Evolutionary conservation across 2,797 vertebrate genomes (phyloP), one percentile per base, ranked within the genome.

Genomic region (Taenioides sp.): DNA sequence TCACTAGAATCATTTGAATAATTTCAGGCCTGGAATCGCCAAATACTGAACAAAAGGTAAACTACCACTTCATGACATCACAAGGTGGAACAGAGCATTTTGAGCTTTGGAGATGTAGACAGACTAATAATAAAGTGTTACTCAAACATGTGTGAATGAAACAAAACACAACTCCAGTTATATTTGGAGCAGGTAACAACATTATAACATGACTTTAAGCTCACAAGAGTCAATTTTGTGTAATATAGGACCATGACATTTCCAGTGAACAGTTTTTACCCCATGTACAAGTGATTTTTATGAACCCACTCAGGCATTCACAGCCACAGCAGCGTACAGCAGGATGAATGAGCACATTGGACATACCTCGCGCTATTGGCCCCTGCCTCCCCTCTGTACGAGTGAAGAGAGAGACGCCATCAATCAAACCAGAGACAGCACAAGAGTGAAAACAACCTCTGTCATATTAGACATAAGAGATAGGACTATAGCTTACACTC

Each of bases 311-410:
- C 25, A 52, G 17, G 27, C 65, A 31, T 66, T 66, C 47, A 54
- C 47, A 28, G 17, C 43, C 12, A 25, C 14, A 49, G 43, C 43
- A 18, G 22, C n/a, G 14, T 6, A 22, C 37, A 23, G 64, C 6
- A 47, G 37, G 22, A 65, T 28, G 47, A 65, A 67, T 61, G 23
- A 67, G 59, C 25, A 59, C 28, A 20, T 25, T 58, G 71, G 77
- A 92, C 92, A 5, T 93, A 94, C 93, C 92, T 92, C 80, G 84
- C 76, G 84, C 84, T 93, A 87, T 92, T 94, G 74, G 90, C 76
- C 73, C 90, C 85, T n/a, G 57, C 57, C 79, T 84, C 85, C 81
- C 91, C 92, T 70, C 92, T 94, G 43, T 47, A 91, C 78, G 91
- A 83, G 77, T 69, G 83, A 75, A n/a, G 76, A 73, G 76, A 67